These are phyloP conservation scores for Cremastinae sp. DNA, from an alignment of 2,888 invertebrate genomes.

Conservation along the genomic window DNA sequence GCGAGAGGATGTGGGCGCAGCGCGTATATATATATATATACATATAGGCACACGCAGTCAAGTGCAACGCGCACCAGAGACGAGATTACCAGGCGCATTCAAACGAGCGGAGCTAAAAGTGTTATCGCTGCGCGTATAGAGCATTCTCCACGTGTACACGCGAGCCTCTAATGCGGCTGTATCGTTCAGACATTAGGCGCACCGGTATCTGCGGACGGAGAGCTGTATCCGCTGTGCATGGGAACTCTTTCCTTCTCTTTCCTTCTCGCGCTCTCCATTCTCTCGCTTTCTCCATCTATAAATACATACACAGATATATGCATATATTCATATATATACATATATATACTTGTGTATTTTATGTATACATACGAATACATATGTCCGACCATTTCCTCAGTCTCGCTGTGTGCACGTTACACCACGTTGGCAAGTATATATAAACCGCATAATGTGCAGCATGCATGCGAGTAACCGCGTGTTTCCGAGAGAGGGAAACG, in stretches of 20 bases:
- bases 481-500: constrained; percentile 47
- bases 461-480: constrained; percentile 64
- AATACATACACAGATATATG: background rate
- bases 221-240: constrained; percentile 45
- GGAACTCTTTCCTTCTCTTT: constrained; percentile 48
- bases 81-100: no score
- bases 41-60: no score
- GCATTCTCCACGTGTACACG: no score
- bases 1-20: no score
- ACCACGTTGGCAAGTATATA: constrained; percentile 59
- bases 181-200: constrained; percentile 67
- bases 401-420: constrained; percentile 44
- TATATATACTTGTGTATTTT: constrained; percentile 15
- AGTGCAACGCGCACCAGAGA: no score
- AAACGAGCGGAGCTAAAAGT: no score
- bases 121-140: no score
- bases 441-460: constrained; percentile 66
- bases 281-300: constrained; percentile 25
- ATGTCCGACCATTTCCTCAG: constrained; percentile 29
- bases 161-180: no score
- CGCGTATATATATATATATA: no score
- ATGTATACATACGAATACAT: constrained; percentile 14
- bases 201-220: constrained; percentile 68
- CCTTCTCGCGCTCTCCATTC: constrained; percentile 48
- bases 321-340: background rate